Evolutionary conservation across 2,113 vertebrate species (phyloP), one percentile per base, ranked within the genome.

Genomic region (Noctilio leporinus): DNA sequence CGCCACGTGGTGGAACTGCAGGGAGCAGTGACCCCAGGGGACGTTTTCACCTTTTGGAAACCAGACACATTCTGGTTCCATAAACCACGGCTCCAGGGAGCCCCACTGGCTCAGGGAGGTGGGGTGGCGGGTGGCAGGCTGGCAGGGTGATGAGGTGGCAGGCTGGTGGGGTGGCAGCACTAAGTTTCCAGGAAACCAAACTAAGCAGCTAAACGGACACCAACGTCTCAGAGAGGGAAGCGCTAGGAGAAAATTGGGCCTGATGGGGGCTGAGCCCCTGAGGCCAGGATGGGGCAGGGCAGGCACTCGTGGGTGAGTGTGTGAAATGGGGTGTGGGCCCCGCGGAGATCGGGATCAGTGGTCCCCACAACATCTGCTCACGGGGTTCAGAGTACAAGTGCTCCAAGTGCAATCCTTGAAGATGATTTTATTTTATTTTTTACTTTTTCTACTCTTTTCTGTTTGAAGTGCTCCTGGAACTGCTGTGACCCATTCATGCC

Each of bases 151-250:
- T n/a, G n/a, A n/a, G n/a, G n/a, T n/a, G n/a, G n/a, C 0, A 0
- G 22, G 62, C 38, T 15, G 65, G 59, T 4, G 40, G 40, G 0
- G 0, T 19, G 3, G 49, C 51, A 5, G 6, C 2, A 30, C 86
- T 72, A 53, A 1, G 80, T 94, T 64, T 84, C 96, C 75, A 83
- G 91, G 95, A 87, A 43, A 84, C 87, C n/a, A 73, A 64, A 43
- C 53, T 2, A 47, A 88, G 82, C 70, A n/a, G 81, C 87, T 51
- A 55, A 78, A 49, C 83, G 82, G 57, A 93, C 45, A 15, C 26
- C 1, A 3, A 38, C 65, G 64, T 45, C 67, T 70, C 35, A 2
- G 35, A 43, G 6, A 35, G 22, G 33, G 4, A 33, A 12, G 26
- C 5, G 43, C 0, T 0, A 1, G 11, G 17, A 49, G 40, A 33